Conservation (phyloP, 1,140 invertebrate genomes). For the Cherax destructor region DNA sequence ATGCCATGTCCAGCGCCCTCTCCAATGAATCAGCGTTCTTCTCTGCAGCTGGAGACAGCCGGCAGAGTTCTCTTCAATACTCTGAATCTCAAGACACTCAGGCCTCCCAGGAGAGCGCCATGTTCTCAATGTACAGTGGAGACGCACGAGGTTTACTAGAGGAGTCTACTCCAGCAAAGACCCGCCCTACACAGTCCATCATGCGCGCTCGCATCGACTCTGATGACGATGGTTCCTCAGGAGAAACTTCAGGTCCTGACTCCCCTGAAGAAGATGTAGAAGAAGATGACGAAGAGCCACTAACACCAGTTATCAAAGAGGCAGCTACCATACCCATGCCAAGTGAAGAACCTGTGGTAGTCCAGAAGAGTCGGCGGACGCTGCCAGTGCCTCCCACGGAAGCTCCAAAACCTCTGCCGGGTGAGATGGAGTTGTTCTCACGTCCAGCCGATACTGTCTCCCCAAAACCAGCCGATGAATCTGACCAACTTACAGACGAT, state of each 20-base stretch:
- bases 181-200: slow-evolving; percentile 40
- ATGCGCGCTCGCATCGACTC: slow-evolving; percentile 62
- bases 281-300: slow-evolving; percentile 78
- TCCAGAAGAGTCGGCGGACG: slow-evolving; percentile 6
- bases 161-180: slow-evolving; percentile 27
- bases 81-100: slow-evolving; percentile 70
- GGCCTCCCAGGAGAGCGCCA: slow-evolving; percentile 42
- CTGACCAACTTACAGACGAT: slow-evolving; percentile 20
- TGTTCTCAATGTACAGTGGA: slow-evolving; percentile 27
- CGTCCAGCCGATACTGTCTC: not conserved
- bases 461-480: slow-evolving; percentile 9
- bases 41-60: slow-evolving; percentile 72
- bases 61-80: slow-evolving; percentile 71
- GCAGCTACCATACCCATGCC: not conserved
- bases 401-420: not conserved
- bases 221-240: slow-evolving; percentile 80
- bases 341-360: not conserved
- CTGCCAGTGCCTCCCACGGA: slow-evolving; percentile 40
- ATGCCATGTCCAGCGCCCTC: slow-evolving; percentile 59
- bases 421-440: not conserved
- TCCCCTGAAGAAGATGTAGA: slow-evolving; percentile 84
- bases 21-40: slow-evolving; percentile 74
- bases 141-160: slow-evolving; percentile 52
- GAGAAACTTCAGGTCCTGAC: slow-evolving; percentile 90
- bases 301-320: not conserved